phyloP scores from a whole-genome alignment of 2,888 invertebrate genomes.

The Tryphoninae sp. region DNA sequence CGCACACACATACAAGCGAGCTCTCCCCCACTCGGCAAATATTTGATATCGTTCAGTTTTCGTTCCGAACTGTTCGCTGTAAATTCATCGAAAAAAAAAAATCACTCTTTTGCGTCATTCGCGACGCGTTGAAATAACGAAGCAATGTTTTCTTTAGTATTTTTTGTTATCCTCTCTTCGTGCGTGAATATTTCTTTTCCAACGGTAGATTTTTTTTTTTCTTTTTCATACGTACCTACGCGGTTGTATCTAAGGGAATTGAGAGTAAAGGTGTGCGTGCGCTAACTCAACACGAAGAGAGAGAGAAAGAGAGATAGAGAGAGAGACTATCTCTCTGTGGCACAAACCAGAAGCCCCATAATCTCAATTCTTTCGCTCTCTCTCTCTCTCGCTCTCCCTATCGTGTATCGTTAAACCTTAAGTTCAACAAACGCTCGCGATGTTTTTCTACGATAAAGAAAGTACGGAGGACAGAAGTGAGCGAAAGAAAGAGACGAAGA shows the following conservation, averaged over 20 bases:
- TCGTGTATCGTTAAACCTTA: slow-evolving; percentile 28
- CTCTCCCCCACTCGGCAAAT: not conserved
- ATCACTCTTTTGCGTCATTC: not conserved
- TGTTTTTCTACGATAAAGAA: slow-evolving; percentile 51
- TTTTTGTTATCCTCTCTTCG: not conserved
- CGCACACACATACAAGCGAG: not conserved
- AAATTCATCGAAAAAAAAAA: not conserved
- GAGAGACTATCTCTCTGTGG: slow-evolving; percentile 3
- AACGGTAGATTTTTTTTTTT: slow-evolving; percentile 9
- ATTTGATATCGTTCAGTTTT: not conserved
- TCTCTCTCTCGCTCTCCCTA: slow-evolving; percentile 9
- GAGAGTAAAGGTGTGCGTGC: slow-evolving; percentile 34
- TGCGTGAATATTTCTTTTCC: not conserved
- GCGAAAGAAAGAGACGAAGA: not conserved
- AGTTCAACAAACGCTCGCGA: slow-evolving; percentile 51
- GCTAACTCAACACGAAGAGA: not conserved
- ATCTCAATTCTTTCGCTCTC: slow-evolving; percentile 34
- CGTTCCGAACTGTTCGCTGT: not conserved
- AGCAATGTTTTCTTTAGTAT: slow-evolving; percentile 2
- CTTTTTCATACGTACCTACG: not conserved
- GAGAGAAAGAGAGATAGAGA: slow-evolving; percentile 19
- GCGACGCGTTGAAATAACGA: not conserved
- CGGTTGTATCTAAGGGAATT: slow-evolving; percentile 20
- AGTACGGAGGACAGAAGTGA: not conserved
- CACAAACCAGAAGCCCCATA: slow-evolving; percentile 41